These are phyloP conservation scores for Sinelater perroti DNA, from an alignment of 2,888 invertebrate genomes.

Conservation along the genomic window DNA sequence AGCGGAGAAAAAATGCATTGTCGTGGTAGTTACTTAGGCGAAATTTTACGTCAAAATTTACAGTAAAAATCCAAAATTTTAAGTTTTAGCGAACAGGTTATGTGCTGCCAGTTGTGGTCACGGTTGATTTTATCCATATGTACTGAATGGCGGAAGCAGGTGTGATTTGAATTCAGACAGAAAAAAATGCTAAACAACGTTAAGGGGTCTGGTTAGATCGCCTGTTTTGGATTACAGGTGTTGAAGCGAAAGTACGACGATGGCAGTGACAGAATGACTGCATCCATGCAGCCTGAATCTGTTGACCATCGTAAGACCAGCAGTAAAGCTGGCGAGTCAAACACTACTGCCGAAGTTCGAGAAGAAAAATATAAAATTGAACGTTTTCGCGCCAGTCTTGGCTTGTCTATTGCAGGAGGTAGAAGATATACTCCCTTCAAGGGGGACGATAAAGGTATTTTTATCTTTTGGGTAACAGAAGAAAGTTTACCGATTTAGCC, in stretches of 20 bases:
- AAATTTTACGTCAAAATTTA: no score
- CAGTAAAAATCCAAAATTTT: no score
- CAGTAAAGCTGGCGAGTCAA: constrained; percentile 63
- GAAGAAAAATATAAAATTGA: constrained; percentile 82
- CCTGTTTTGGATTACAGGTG: no score
- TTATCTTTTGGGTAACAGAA: constrained; percentile 95
- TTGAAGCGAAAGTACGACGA: constrained; percentile 62
- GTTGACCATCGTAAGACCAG: constrained; percentile 57
- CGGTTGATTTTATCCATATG: no score
- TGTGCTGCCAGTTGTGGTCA: no score
- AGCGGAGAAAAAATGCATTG: no score
- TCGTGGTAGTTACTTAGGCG: no score
- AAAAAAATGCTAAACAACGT: no score
- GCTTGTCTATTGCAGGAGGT: constrained; percentile 98
- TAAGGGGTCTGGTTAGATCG: no score
- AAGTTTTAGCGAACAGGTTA: no score
- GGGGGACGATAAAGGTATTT: constrained; percentile 97
- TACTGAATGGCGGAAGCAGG: no score
- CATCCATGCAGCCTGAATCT: constrained; percentile 62
- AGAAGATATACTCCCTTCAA: constrained; percentile 96
- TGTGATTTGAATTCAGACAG: no score
- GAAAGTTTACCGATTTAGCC: constrained; percentile 91
- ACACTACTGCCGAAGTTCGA: constrained; percentile 69
- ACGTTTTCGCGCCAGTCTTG: constrained; percentile 88
- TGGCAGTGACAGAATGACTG: constrained; percentile 58